Evolutionary conservation across 2,797 vertebrate species (phyloP).

Genomic region (Trachurus trachurus): DNA sequence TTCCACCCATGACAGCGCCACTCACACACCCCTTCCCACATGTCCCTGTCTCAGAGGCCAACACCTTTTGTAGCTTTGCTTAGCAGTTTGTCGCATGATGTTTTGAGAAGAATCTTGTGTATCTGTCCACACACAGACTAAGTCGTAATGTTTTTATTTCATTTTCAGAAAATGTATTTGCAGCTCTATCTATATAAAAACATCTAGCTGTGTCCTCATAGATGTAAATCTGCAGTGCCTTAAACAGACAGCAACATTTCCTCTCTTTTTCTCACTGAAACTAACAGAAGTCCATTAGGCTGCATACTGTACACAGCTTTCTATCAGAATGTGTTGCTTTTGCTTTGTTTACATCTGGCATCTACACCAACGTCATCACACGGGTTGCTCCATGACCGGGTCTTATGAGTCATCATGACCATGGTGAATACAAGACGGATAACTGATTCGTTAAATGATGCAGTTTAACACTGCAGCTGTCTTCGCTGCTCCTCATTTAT

Average conservation of each 20-base stretch:
- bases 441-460: too few relatives aligned
- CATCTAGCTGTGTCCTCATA: neutral
- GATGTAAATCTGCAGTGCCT: neutral
- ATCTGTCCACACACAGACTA: neutral
- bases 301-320: too few relatives aligned
- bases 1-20: constrained; percentile 54
- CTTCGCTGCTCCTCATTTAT: too few relatives aligned
- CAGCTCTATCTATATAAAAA: constrained; percentile 6
- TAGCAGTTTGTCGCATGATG: neutral
- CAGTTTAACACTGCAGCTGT: too few relatives aligned
- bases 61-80: constrained; percentile 50
- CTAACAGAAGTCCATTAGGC: neutral
- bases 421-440: too few relatives aligned
- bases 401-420: too few relatives aligned
- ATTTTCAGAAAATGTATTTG: neutral
- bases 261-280: constrained; percentile 6
- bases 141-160: neutral
- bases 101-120: neutral
- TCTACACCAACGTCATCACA: too few relatives aligned
- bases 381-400: too few relatives aligned
- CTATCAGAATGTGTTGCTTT: too few relatives aligned
- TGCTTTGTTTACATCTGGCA: too few relatives aligned
- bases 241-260: neutral
- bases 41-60: constrained; percentile 16
- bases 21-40: constrained; percentile 27